A percentile compares a stretch with the other conserved stretches of the same genome.
phyloP scores from a whole-genome alignment of 2,888 invertebrate genomes.

The Balanococcus diminutus region DNA sequence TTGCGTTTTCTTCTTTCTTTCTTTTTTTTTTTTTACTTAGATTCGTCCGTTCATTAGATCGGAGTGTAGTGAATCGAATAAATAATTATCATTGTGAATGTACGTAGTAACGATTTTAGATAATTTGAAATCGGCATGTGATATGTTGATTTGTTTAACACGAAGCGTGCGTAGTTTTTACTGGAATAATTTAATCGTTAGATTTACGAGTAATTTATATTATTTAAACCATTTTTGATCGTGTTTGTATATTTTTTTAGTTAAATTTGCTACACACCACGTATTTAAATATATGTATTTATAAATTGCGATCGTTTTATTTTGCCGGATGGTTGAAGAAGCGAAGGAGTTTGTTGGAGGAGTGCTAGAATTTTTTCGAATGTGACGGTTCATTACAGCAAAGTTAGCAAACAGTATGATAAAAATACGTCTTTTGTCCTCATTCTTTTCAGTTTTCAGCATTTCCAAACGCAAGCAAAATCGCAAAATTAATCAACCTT shows the following conservation, averaged over 20 bases:
- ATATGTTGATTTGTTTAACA: not conserved
- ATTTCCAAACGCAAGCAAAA: too few relatives aligned
- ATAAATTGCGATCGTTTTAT: not conserved
- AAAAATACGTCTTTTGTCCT: too few relatives aligned
- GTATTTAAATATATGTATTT: constrained; percentile 32
- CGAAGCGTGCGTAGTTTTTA: not conserved
- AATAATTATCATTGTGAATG: not conserved
- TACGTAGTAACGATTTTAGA: not conserved
- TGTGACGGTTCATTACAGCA: too few relatives aligned
- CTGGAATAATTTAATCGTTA: not conserved
- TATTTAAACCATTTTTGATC: constrained; percentile 29
- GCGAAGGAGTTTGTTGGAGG: too few relatives aligned
- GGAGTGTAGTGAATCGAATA: not conserved
- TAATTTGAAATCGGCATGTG: not conserved
- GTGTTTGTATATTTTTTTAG: constrained; percentile 39
- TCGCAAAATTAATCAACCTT: too few relatives aligned
- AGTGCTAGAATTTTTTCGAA: too few relatives aligned
- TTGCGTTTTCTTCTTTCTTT: too few relatives aligned
- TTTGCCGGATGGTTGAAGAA: not conserved
- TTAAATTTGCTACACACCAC: constrained; percentile 42
- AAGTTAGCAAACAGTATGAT: too few relatives aligned
- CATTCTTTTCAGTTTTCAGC: too few relatives aligned
- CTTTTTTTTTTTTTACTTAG: not conserved
- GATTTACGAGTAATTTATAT: not conserved
- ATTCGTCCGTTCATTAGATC: too few relatives aligned